These are phyloP conservation scores for Heterohyrax brucei DNA, from an alignment of 2,797 vertebrate species.

Conservation along the genomic window DNA sequence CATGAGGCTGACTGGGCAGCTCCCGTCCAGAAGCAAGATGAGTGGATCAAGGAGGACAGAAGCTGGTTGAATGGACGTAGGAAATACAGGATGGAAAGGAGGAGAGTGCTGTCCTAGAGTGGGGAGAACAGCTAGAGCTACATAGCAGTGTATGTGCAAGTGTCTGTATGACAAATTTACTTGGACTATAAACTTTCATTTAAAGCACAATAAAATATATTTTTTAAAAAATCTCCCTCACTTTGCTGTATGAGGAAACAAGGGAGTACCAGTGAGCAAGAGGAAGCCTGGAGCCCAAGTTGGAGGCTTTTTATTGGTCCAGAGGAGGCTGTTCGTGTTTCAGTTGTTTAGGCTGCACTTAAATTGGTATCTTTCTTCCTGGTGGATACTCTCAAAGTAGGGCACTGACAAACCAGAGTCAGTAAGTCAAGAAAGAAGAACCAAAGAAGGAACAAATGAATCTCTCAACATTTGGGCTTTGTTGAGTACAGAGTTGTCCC, in stretches of 20 bases:
- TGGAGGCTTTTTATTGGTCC: not conserved
- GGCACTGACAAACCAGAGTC: not conserved
- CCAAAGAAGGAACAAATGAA: not conserved
- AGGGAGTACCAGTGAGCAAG: too few species aligned
- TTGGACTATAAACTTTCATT: too few species aligned
- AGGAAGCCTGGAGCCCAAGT: not conserved
- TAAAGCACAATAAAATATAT: too few species aligned
- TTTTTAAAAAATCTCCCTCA: not conserved
- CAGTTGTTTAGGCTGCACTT: not conserved
- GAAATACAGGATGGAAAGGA: too few species aligned
- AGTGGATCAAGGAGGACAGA: too few species aligned
- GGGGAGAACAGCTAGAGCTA: too few species aligned
- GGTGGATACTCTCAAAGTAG: not conserved
- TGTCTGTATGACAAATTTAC: too few species aligned
- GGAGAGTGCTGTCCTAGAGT: too few species aligned
- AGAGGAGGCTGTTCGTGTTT: not conserved
- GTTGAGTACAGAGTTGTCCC: not conserved
- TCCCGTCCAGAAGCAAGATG: too few species aligned
- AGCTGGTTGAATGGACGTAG: too few species aligned
- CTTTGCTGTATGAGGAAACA: not conserved
- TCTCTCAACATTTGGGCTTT: not conserved
- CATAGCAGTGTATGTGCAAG: too few species aligned
- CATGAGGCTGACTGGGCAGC: too few species aligned
- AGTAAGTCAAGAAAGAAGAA: not conserved
- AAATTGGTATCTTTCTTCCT: not conserved